Conservation (phyloP, 2,888 invertebrate species). For the Clostera curtula region DNA sequence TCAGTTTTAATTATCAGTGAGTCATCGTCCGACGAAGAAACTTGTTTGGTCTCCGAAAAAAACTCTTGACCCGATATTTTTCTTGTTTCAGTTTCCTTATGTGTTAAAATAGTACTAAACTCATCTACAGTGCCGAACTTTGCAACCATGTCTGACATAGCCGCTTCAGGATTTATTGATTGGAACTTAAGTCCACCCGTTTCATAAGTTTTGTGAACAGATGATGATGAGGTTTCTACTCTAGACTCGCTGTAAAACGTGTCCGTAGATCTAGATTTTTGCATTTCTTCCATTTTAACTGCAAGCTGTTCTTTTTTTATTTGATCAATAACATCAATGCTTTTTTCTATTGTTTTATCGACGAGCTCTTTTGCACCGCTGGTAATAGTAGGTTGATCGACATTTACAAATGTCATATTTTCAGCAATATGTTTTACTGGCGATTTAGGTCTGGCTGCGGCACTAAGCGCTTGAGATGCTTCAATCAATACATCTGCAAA, state of each 20-base stretch:
- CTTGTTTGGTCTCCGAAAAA: slow-evolving; percentile 63
- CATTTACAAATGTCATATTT: slow-evolving; percentile 62
- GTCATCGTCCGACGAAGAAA: slow-evolving; percentile 67
- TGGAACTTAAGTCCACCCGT: slow-evolving; percentile 54
- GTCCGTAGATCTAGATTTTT: slow-evolving; percentile 51
- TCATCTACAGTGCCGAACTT: slow-evolving; percentile 51
- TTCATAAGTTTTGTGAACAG: slow-evolving; percentile 55
- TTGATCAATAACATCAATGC: slow-evolving; percentile 57
- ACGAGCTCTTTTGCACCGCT: slow-evolving; percentile 73
- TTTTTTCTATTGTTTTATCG: slow-evolving; percentile 65
- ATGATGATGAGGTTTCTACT: slow-evolving; percentile 62
- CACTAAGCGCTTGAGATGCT: slow-evolving; percentile 50
- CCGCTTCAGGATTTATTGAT: slow-evolving; percentile 52
- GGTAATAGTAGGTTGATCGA: slow-evolving; percentile 70
- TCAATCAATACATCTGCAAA: slow-evolving; percentile 60
- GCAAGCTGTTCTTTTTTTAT: slow-evolving; percentile 60
- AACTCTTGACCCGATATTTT: slow-evolving; percentile 69
- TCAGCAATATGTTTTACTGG: slow-evolving; percentile 65
- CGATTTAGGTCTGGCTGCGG: slow-evolving; percentile 60
- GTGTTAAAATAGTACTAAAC: slow-evolving; percentile 61
- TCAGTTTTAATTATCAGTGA: slow-evolving; percentile 64
- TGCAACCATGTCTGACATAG: slow-evolving; percentile 62
- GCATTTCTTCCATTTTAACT: slow-evolving; percentile 58
- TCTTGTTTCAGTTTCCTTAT: slow-evolving; percentile 66
- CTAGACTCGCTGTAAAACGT: slow-evolving; percentile 58